Evolutionary conservation across 2,888 invertebrate species (phyloP), one percentile per base, ranked within the genome.

Genomic region (Rutpela maculata): DNA sequence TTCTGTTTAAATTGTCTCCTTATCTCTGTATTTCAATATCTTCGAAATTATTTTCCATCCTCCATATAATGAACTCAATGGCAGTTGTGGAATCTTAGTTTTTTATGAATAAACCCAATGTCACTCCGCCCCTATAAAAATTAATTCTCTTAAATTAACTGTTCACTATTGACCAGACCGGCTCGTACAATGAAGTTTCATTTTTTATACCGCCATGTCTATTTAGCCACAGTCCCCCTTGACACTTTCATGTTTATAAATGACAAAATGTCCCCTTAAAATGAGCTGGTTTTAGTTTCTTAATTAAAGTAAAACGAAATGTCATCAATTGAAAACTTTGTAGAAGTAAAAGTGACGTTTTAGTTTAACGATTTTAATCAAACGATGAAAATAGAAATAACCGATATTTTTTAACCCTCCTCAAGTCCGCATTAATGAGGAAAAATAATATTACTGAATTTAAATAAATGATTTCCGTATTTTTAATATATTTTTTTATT

Each of bases 171-270:
- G 79, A 76, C 81, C 79, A 80, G 59, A 19, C 19, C 22, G 7
- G 19, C 60, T 26, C 35, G 18, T 63, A 80, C 76, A 65, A 76
- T 72, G 76, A 71, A 78, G 80, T 76, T 79, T 82, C 79, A 81
- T 82, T 82, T 83, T 83, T 83, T 80, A 80, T 75, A 35, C 73
- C 74, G 77, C 26, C 79, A 57, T 62, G 12, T 43, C 68, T 56
- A 60, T 38, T 66, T 35, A 35, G 31, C 7, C 19, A 60, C 43
- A 31, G 50, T 57, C 56, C 77, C 78, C 79, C 82, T 80, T 82
- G 84, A 85, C 85, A 84, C 80, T 75, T 78, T 71, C 68, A 69
- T 77, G 86, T 86, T 86, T 83, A 87, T 86, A 86, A 87, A 86
- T 85, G 87, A 86, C 85, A 86, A 85, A 87, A 85, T 87, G 77